Evolutionary conservation across 2,888 invertebrate genomes (phyloP).

Genomic region (Globia sparganii): DNA sequence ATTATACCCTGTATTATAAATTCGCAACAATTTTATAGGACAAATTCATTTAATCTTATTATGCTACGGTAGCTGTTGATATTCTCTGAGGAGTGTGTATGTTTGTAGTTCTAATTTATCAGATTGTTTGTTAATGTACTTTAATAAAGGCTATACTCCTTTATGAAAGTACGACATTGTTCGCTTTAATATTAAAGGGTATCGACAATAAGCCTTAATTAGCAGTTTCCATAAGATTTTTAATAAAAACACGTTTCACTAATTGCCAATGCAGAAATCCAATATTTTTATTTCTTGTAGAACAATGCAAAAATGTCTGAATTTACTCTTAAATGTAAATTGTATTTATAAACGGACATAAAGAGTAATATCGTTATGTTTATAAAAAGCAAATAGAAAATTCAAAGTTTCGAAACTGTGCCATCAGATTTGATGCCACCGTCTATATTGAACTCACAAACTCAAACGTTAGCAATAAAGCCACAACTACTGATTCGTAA

Average conservation of each 20-base stretch:
- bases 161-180: background rate
- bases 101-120: background rate
- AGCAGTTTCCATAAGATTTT: background rate
- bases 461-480: slow-evolving; percentile 45
- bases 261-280: slow-evolving; percentile 22
- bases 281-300: slow-evolving; percentile 18
- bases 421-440: slow-evolving; percentile 29
- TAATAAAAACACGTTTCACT: slow-evolving; percentile 11
- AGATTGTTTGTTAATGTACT: slow-evolving; percentile 1
- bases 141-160: background rate
- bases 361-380: slow-evolving; percentile 29
- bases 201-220: background rate
- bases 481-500: slow-evolving; percentile 50
- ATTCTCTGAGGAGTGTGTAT: background rate
- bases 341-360: slow-evolving; percentile 34
- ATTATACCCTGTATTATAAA: slow-evolving; percentile 57
- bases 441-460: slow-evolving; percentile 39
- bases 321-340: slow-evolving; percentile 44
- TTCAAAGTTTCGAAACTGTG: slow-evolving; percentile 28
- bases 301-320: slow-evolving; percentile 16
- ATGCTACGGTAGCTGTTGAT: slow-evolving; percentile 4
- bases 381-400: slow-evolving; percentile 43
- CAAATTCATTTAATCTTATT: slow-evolving; percentile 37
- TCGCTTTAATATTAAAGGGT: background rate
- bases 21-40: slow-evolving; percentile 40